phyloP scores from a whole-genome alignment of 1,140 invertebrate species.

The Armadillidium nasatum region DNA sequence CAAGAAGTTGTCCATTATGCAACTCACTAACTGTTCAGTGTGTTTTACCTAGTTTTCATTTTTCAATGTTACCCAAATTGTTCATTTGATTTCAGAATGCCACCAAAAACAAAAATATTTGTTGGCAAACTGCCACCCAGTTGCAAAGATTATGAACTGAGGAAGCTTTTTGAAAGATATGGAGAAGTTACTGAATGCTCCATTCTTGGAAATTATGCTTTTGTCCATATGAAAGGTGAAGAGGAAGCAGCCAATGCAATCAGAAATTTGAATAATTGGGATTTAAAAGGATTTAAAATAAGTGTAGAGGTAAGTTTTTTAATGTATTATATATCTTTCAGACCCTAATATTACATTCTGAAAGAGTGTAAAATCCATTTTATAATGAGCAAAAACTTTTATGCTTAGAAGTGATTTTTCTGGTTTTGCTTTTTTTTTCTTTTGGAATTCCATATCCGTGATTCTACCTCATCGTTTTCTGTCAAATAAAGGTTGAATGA shows the following conservation, averaged over 20 bases:
- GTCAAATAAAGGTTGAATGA: no score
- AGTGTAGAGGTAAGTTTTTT: constrained; percentile 55
- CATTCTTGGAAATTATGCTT: constrained; percentile 68
- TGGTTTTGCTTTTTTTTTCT: no score
- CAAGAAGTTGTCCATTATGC: no score
- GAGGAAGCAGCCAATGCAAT: constrained; percentile 66
- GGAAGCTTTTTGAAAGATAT: constrained; percentile 63
- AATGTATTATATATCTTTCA: no score
- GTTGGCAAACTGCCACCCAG: constrained; percentile 66
- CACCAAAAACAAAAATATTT: constrained; percentile 63
- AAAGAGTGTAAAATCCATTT: no score
- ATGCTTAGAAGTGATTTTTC: no score
- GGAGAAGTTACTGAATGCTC: constrained; percentile 69
- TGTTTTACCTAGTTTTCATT: no score
- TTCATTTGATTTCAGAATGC: constrained; percentile 31
- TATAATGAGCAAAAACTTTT: no score
- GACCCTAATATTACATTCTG: no score
- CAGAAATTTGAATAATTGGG: constrained; percentile 61
- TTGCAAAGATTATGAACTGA: constrained; percentile 62
- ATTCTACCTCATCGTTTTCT: no score
- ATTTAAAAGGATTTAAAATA: constrained; percentile 65
- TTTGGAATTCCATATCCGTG: no score
- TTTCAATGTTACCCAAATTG: neutral
- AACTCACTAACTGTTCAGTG: no score
- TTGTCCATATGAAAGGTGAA: constrained; percentile 67